A percentile compares a stretch with the other conserved stretches of the same genome.
These are phyloP conservation scores for Hermodice carunculata DNA, from an alignment of 2,888 invertebrate genomes.

Conservation along the genomic window DNA sequence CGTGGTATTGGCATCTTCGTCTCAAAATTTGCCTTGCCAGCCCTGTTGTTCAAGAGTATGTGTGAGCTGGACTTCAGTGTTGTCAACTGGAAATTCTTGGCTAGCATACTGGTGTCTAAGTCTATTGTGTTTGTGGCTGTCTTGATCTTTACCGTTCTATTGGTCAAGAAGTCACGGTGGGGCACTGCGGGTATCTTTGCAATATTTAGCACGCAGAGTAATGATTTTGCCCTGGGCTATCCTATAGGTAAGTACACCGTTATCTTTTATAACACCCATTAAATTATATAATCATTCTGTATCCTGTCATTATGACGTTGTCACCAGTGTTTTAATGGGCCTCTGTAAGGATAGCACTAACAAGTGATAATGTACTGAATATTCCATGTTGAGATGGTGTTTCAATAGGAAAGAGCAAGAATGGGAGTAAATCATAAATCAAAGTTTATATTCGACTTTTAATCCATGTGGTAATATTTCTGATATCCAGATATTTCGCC, in stretches of 20 bases:
- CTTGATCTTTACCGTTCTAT: conserved; percentile 80
- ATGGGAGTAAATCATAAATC: too few relatives aligned
- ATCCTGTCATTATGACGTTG: too few relatives aligned
- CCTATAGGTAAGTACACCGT: conserved; percentile 85
- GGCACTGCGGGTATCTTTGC: conserved; percentile 91
- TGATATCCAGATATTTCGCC: too few relatives aligned
- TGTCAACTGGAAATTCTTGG: conserved; percentile 89
- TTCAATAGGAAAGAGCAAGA: too few relatives aligned
- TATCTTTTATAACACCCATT: too few relatives aligned
- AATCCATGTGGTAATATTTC: too few relatives aligned
- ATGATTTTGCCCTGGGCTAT: conserved; percentile 96
- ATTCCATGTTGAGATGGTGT: too few relatives aligned
- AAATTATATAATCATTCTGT: too few relatives aligned
- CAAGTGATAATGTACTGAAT: too few relatives aligned
- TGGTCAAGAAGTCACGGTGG: conserved; percentile 81
- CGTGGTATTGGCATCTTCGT: conserved; percentile 87
- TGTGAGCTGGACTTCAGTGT: conserved; percentile 82
- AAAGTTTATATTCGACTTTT: too few relatives aligned
- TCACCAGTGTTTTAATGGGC: too few relatives aligned
- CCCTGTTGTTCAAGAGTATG: conserved; percentile 90
- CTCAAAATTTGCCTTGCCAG: conserved; percentile 92
- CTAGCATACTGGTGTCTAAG: conserved; percentile 88
- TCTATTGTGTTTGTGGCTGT: conserved; percentile 79
- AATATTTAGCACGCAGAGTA: conserved; percentile 96
- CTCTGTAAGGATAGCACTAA: too few relatives aligned